A percentile compares a stretch with the other conserved stretches of the same genome.
These are phyloP conservation scores for Capromys pilorides DNA, from an alignment of 2,797 vertebrate species.

Conservation along the genomic window DNA sequence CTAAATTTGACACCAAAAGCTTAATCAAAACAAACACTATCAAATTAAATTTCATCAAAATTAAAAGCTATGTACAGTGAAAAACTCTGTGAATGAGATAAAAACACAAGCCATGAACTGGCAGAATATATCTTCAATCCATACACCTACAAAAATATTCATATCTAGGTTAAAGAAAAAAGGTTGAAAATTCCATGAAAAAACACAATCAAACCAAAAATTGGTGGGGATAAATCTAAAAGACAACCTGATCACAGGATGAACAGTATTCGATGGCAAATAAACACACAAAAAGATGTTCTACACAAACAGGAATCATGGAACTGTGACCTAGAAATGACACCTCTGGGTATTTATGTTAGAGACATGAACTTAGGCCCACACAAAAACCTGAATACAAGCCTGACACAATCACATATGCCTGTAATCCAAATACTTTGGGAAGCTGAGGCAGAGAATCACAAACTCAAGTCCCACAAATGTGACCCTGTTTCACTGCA, in stretches of 20 bases:
- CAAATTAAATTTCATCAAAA: constrained; percentile 22
- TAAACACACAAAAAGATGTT: background rate
- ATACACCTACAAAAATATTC: background rate
- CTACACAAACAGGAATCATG: background rate
- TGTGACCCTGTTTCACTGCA: background rate
- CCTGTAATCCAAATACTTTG: background rate
- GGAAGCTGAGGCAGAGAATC: background rate
- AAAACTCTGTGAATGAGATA: background rate
- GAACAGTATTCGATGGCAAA: background rate
- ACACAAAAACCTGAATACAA: background rate
- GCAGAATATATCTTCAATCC: background rate
- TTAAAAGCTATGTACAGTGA: background rate
- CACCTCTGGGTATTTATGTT: background rate
- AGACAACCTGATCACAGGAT: background rate
- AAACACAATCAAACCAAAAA: background rate
- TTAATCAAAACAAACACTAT: background rate
- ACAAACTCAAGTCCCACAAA: background rate
- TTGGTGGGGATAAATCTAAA: background rate
- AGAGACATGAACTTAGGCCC: background rate
- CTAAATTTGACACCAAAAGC: background rate
- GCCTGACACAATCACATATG: background rate
- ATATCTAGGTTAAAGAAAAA: background rate
- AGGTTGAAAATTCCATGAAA: background rate
- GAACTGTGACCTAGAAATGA: background rate
- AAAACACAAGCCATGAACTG: background rate